phyloP scores from a whole-genome alignment of 1,140 invertebrate species.

The Bombus cullumanus region DNA sequence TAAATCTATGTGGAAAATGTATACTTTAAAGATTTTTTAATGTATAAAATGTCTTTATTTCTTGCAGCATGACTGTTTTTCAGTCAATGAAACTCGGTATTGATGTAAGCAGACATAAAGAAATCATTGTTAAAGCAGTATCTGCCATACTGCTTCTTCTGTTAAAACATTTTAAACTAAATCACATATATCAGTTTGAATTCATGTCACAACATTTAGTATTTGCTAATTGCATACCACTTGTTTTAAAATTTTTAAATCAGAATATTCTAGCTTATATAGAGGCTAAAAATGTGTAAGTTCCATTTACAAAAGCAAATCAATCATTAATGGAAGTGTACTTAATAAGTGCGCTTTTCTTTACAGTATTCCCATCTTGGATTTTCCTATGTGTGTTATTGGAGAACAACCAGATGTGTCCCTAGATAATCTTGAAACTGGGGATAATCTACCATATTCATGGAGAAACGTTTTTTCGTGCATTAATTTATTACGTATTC shows the following conservation, averaged over 20 bases:
- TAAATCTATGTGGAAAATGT: slow-evolving; percentile 22
- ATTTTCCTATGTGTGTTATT: slow-evolving; percentile 98
- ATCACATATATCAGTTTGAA: slow-evolving; percentile 99
- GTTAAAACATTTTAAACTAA: slow-evolving; percentile 99
- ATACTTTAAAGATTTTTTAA: background rate
- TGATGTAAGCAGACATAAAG: slow-evolving; percentile 99
- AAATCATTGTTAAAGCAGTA: slow-evolving; percentile 99
- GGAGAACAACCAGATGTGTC: slow-evolving; percentile 98
- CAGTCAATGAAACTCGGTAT: slow-evolving; percentile 98
- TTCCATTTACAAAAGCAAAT: background rate
- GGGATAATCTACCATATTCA: slow-evolving; percentile 93
- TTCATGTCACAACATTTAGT: slow-evolving; percentile 99
- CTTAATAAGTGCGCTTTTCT: background rate
- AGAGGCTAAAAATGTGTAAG: slow-evolving; percentile 95
- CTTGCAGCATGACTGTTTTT: slow-evolving; percentile 93
- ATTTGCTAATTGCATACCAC: slow-evolving; percentile 99
- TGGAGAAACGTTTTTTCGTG: slow-evolving; percentile 99
- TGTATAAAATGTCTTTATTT: background rate
- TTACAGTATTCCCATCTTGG: slow-evolving; percentile 93
- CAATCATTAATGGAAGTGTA: background rate
- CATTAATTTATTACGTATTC: slow-evolving; percentile 97
- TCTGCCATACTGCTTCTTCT: slow-evolving; percentile 96
- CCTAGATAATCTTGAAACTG: slow-evolving; percentile 95
- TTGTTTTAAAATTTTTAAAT: slow-evolving; percentile 99
- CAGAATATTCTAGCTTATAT: slow-evolving; percentile 99